Conservation (phyloP, 1,140 invertebrate species). For the Aphis gossypii region DNA sequence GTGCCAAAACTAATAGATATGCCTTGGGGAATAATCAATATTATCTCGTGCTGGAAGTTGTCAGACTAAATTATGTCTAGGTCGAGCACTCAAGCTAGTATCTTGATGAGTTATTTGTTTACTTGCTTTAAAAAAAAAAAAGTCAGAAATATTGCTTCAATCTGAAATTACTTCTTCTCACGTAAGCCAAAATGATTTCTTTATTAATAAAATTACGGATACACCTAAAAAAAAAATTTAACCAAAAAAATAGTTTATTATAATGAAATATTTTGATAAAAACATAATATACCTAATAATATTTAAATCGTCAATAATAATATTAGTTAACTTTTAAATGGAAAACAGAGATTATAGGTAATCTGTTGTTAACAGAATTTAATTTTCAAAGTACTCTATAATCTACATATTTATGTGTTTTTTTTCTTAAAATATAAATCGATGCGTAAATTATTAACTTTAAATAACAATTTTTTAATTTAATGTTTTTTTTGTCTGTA, state of each 20-base stretch:
- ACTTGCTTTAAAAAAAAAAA: background rate
- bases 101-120: constrained; percentile 28
- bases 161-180: background rate
- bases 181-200: background rate
- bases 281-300: background rate
- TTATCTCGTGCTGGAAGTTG: background rate
- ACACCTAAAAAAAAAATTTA: background rate
- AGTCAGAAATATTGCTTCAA: background rate
- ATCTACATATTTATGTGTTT: too few species aligned
- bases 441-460: too few species aligned
- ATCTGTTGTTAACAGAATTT: background rate
- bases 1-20: constrained; percentile 14
- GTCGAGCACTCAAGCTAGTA: background rate
- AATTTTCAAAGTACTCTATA: background rate
- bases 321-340: background rate
- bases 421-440: too few species aligned
- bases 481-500: too few species aligned
- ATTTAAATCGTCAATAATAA: background rate
- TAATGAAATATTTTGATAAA: background rate
- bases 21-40: constrained; percentile 25
- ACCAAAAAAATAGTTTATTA: background rate
- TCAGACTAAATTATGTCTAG: background rate
- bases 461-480: too few species aligned
- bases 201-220: background rate
- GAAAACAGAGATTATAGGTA: background rate